Evolutionary conservation across 2,797 vertebrate species (phyloP).

Genomic region (Lophura swinhoii): DNA sequence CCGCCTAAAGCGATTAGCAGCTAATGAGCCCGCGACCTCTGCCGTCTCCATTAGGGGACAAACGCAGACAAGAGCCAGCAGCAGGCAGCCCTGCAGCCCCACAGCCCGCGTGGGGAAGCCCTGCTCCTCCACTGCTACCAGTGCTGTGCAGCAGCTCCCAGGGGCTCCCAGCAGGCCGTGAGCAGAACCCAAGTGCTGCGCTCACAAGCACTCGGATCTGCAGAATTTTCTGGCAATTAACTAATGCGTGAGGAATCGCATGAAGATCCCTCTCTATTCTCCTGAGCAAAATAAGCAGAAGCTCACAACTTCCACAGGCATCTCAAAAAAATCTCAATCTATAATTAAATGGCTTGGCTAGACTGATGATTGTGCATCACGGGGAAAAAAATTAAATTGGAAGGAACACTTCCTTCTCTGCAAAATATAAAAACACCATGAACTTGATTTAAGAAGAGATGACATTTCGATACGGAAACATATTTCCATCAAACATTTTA

Average conservation of each 20-base stretch:
- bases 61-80: rapidly evolving
- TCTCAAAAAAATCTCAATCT: constrained; percentile 17
- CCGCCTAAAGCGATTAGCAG: rapidly evolving
- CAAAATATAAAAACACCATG: constrained; percentile 37
- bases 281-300: neutral
- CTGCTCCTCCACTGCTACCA: too few species aligned
- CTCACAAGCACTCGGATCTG: neutral
- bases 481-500: constrained; percentile 50
- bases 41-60: neutral
- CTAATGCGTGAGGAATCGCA: neutral
- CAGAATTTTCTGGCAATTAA: neutral
- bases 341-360: constrained; percentile 52
- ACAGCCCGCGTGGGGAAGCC: too few species aligned
- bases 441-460: constrained; percentile 55
- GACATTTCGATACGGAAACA: constrained; percentile 51
- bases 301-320: neutral
- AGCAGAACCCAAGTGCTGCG: neutral
- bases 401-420: constrained; percentile 34
- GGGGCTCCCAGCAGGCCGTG: too few species aligned
- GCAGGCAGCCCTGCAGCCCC: too few species aligned
- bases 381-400: constrained; percentile 33
- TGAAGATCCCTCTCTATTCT: neutral
- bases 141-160: too few species aligned
- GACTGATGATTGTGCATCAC: constrained; percentile 34
- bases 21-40: neutral